Percentiles rank a stretch among this genome's conserved stretches.
Conservation (phyloP, 1,140 invertebrate species). For the Muscidifurax raptorellus region DNA sequence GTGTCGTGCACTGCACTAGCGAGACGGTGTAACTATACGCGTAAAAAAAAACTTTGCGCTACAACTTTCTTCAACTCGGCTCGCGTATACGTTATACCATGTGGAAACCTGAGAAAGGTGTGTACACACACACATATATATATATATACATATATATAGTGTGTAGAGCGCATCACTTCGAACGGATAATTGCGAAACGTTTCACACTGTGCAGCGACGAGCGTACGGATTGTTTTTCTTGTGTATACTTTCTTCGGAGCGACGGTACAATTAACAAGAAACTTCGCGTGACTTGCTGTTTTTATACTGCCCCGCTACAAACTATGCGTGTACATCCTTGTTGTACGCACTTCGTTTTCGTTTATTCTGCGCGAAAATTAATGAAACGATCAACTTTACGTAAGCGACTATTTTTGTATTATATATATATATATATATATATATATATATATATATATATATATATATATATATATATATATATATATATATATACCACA, state of each 20-base stretch:
- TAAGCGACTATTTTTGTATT: too few relatives aligned
- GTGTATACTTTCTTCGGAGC: background rate
- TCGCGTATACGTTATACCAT: too few relatives aligned
- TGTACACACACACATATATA: too few relatives aligned
- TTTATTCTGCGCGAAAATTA: too few relatives aligned
- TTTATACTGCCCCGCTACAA: background rate
- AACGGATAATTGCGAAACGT: constrained; percentile 18
- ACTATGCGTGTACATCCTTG: too few relatives aligned
- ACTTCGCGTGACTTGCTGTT: background rate
- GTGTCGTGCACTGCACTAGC: background rate
- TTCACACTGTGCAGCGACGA: background rate
- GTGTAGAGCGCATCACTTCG: constrained; percentile 17
- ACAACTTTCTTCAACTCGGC: background rate
- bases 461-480: too few relatives aligned
- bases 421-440: too few relatives aligned
- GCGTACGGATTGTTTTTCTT: background rate
- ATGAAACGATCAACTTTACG: too few relatives aligned
- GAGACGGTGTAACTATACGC: background rate
- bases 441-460: too few relatives aligned
- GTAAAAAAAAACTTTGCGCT: background rate
- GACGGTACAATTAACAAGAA: background rate
- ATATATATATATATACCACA: too few relatives aligned
- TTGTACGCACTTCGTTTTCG: too few relatives aligned
- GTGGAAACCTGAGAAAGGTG: background rate
- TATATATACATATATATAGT: background rate